Evolutionary conservation across 2,888 invertebrate species (phyloP).

Genomic region (Cephus pygmeus): DNA sequence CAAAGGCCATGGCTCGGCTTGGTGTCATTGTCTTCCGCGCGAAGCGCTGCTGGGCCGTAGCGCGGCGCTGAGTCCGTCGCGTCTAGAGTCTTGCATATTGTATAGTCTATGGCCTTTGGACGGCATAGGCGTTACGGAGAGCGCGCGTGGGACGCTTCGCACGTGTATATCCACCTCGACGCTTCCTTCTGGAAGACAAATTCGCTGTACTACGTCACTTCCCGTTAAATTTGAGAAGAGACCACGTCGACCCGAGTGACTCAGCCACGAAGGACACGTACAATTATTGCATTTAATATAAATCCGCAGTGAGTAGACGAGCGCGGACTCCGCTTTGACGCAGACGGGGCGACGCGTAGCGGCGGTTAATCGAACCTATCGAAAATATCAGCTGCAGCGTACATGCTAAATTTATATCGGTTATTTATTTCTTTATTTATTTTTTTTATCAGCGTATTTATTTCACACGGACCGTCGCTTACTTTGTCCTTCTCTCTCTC

Average conservation of each 20-base stretch:
- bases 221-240: background rate
- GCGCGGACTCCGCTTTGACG: background rate
- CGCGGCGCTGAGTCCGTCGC: too few relatives aligned
- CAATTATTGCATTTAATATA: background rate
- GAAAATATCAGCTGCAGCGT: too few relatives aligned
- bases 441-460: too few relatives aligned
- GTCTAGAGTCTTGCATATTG: too few relatives aligned
- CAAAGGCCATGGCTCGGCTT: constrained; percentile 17
- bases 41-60: too few relatives aligned
- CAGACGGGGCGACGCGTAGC: background rate
- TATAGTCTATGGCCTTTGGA: too few relatives aligned
- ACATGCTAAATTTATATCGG: constrained; percentile 44
- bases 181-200: too few relatives aligned
- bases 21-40: constrained; percentile 13
- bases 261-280: background rate
- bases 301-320: background rate
- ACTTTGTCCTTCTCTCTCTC: constrained; percentile 7
- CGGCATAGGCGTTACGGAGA: too few relatives aligned
- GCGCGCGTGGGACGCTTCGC: too few relatives aligned
- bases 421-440: constrained; percentile 37
- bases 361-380: background rate
- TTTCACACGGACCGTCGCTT: too few relatives aligned
- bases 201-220: background rate
- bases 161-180: too few relatives aligned
- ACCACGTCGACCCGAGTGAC: background rate